Evolutionary conservation across 64 coral and sea anemone species (phyloP), one percentile per base, ranked within the genome.

Genomic region (Porites lutea): DNA sequence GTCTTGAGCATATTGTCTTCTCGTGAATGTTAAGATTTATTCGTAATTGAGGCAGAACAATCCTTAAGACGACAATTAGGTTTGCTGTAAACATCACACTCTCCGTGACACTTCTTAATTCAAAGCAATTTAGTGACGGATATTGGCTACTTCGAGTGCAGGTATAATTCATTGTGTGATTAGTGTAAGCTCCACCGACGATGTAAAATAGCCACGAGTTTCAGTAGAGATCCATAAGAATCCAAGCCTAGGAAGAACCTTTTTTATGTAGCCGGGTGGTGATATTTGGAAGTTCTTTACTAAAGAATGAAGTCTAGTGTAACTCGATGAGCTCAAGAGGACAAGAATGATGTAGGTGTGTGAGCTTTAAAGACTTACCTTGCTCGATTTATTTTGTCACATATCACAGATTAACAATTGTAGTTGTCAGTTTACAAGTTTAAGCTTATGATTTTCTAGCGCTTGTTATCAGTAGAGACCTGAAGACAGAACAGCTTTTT

Each of bases 111-210:
- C 23, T 8, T 57, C 45, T 49, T 84, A 49, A 67, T 44, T 62
- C 22, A 47, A 65, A 84, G 18, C 18, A 23, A 84, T 84, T 84
- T 84, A 43, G 59, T n/a, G 63, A 82, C 13, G 19, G 61, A 84
- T 84, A 84, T 84, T 64, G 81, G 81, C 46, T 10, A 19, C 13
- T 69, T 12, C 13, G 3, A 5, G 4, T 50, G 10, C 18, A 51
- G 3, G 19, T 16, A 76, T 50, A 13, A 52, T 50, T 50, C n/a
- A 27, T 27, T 8, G 4, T 69, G 4, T 19, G 14, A 16, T 15
- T 6, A 49, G 13, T 76, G 47, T 50, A 11, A 5, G 16, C 8
- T 8, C 12, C 4, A 50, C 18, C 18, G 62, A 65, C 62, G 18
- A 65, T 65, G 4, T 65, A 13, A 18, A 65, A 12, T 45, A 74